Percentiles rank a stretch among this genome's conserved stretches.
These are phyloP conservation scores for Bambusicola thoracicus DNA, from an alignment of 2,113 vertebrate genomes.

Conservation along the genomic window DNA sequence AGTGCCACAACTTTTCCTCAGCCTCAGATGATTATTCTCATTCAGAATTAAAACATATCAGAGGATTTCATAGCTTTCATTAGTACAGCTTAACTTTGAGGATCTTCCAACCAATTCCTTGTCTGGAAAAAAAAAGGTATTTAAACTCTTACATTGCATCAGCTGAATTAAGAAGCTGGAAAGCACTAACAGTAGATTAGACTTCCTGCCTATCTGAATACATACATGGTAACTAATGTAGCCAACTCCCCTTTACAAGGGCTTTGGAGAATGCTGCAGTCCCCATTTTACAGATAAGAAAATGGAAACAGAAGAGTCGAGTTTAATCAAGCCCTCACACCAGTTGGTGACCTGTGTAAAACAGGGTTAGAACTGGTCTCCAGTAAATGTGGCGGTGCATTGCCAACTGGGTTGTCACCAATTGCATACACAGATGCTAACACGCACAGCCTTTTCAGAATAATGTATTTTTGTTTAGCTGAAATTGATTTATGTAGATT, in stretches of 20 bases:
- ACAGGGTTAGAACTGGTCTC: not conserved
- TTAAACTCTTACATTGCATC: slow-evolving; percentile 20
- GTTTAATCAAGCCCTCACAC: slow-evolving; percentile 64
- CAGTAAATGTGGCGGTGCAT: not conserved
- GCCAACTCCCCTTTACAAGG: slow-evolving; percentile 39
- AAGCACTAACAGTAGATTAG: slow-evolving; percentile 41
- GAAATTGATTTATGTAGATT: not conserved
- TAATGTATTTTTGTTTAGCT: not conserved
- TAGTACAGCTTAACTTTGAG: not conserved
- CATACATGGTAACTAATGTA: slow-evolving; percentile 23
- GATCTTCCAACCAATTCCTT: not conserved
- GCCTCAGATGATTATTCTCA: not conserved
- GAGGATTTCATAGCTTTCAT: not conserved
- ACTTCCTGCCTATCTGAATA: slow-evolving; percentile 58
- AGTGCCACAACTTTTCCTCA: slow-evolving; percentile 1
- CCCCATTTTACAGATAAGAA: slow-evolving; percentile 63
- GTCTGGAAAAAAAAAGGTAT: not conserved
- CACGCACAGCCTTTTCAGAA: slow-evolving; percentile 25
- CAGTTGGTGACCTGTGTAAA: not conserved
- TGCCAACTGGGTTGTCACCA: slow-evolving; percentile 12
- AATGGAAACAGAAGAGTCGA: slow-evolving; percentile 54
- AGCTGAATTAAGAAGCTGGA: slow-evolving; percentile 14
- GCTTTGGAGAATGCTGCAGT: slow-evolving; percentile 36
- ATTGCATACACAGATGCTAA: slow-evolving; percentile 14
- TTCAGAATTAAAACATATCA: slow-evolving; percentile 19